These are phyloP conservation scores for Odontocerum albicorne DNA, from an alignment of 2,888 invertebrate species.

Conservation along the genomic window DNA sequence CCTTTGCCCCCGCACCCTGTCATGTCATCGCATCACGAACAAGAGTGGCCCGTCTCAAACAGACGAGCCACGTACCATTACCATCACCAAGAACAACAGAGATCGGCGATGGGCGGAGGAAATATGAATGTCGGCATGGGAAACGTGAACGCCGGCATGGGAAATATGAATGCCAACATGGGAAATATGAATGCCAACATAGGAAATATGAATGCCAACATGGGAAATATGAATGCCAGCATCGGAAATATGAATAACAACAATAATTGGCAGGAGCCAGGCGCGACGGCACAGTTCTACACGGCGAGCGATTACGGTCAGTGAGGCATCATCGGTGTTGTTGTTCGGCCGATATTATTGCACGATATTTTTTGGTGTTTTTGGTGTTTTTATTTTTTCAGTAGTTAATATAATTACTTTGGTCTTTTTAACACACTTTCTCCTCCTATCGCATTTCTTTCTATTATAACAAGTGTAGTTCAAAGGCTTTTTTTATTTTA, in stretches of 20 bases:
- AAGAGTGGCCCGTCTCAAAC: background rate
- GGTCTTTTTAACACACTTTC: too few species aligned
- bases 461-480: too few species aligned
- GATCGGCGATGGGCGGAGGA: too few species aligned
- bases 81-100: slow-evolving; percentile 19
- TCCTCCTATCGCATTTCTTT: too few species aligned
- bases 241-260: slow-evolving; percentile 43
- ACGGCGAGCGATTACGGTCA: slow-evolving; percentile 52
- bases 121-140: too few species aligned
- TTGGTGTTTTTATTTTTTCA: background rate
- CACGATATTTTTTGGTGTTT: background rate
- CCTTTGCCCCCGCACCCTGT: background rate
- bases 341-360: background rate
- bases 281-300: slow-evolving; percentile 51
- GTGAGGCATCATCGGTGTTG: slow-evolving; percentile 33
- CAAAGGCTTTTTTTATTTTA: too few species aligned
- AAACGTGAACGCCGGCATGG: too few species aligned
- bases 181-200: too few species aligned
- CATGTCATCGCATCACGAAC: too few species aligned
- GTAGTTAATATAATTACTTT: background rate
- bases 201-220: slow-evolving; percentile 38
- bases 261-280: slow-evolving; percentile 43
- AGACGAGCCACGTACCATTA: too few species aligned
- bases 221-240: slow-evolving; percentile 3
- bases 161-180: too few species aligned